Evolutionary conservation across 2,888 invertebrate species (phyloP), one percentile per base, ranked within the genome.

Genomic region (Plebejus anna): DNA sequence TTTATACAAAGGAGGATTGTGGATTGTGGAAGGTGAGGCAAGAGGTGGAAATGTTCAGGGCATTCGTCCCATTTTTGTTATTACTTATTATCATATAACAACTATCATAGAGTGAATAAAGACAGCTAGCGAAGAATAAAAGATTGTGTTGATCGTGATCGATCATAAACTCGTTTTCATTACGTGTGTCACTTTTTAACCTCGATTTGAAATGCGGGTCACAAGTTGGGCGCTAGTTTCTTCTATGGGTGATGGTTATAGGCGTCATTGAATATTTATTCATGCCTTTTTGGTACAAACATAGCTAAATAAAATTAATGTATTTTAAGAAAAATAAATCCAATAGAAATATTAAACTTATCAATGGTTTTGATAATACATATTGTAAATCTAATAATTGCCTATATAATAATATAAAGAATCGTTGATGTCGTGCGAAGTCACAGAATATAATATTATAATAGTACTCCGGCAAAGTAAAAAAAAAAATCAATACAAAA

Each of bases 141-240:
- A 66, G 13, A 66, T 66, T 66, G 66, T 32, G 66, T 32, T 32
- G 32, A 66, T 66, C 66, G 66, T 32, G 32, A 66, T 66, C 66
- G 66, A 66, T 66, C 66, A 66, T 72, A 28, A 71, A 72, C 72
- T 72, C 72, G 72, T 72, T 72, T 72, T 72, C 72, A 42, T 72
- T 72, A 22, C 72, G 72, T 22, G 72, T 72, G 72, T 47, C 72
- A 47, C 72, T 72, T 47, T 42, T 72, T 72, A 72, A 42, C 72
- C 72, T 72, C 72, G 72, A 72, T 72, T 72, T 22, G 22, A 47
- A 66, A 72, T 72, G 72, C 28, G 42, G 72, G 72, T 72, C 72
- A 72, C 72, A 42, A 22, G 47, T 42, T 42, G 22, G 66, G 32
- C 11, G 32, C 32, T 66, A 32, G 32, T 66, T 66, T 66, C 28